These are phyloP conservation scores for Phengaris alcon DNA, from an alignment of 2,888 invertebrate genomes.

Conservation along the genomic window DNA sequence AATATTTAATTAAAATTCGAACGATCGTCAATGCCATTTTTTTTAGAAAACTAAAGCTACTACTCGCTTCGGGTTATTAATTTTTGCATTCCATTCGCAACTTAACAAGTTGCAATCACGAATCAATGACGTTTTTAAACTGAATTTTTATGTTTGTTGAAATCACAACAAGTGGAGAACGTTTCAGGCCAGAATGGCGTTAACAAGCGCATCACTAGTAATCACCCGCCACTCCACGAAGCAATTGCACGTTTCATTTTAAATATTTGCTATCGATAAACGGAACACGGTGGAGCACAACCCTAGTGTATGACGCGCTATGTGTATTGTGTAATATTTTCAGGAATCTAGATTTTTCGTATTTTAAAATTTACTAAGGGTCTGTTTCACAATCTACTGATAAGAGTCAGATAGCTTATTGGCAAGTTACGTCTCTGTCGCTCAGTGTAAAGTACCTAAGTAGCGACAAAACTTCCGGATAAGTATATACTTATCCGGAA, in stretches of 20 bases:
- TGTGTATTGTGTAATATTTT: neutral
- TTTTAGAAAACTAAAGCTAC: neutral
- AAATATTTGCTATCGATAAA: constrained; percentile 64
- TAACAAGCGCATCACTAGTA: constrained; percentile 72
- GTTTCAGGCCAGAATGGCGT: constrained; percentile 50
- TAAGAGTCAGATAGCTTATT: no score
- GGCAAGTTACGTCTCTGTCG: no score
- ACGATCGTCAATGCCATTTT: no score
- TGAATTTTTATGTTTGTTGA: constrained; percentile 19
- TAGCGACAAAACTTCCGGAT: no score
- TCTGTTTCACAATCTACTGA: neutral
- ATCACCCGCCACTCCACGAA: constrained; percentile 66
- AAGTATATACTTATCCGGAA: no score
- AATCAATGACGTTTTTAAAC: neutral
- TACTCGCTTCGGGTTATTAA: neutral
- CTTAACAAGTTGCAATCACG: neutral
- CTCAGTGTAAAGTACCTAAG: no score
- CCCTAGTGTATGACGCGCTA: neutral
- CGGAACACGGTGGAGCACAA: neutral
- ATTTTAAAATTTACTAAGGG: neutral
- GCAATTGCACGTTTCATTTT: constrained; percentile 68
- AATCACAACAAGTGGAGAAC: constrained; percentile 33
- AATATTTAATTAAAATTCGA: no score
- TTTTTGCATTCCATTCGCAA: neutral
- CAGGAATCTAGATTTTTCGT: no score